A percentile compares a stretch with the other conserved stretches of the same genome.
Evolutionary conservation across 2,797 vertebrate species (phyloP).

Genomic region (Eremophila alpestris): DNA sequence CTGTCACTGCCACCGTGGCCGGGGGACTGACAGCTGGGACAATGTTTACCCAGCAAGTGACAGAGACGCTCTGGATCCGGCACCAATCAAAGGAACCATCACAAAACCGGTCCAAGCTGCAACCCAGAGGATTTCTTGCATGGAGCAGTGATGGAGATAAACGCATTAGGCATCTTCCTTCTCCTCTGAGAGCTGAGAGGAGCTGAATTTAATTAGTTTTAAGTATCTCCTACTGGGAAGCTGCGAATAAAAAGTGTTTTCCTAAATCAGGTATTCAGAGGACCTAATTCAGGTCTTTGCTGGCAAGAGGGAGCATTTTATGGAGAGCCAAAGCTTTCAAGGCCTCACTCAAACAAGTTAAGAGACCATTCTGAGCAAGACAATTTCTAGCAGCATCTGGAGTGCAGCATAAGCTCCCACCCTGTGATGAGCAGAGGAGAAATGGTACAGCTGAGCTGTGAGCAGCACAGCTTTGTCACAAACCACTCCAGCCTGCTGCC

Average conservation of each 20-base stretch:
- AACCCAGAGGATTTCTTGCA: neutral
- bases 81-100: neutral
- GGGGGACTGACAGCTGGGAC: neutral
- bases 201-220: conserved; percentile 34
- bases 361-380: neutral
- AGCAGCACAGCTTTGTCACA: neutral
- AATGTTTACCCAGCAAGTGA: neutral
- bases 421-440: neutral
- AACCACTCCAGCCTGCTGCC: neutral
- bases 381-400: neutral
- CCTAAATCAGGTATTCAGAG: neutral
- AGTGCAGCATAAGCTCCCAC: neutral
- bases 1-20: neutral
- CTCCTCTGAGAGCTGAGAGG: neutral
- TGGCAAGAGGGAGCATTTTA: neutral
- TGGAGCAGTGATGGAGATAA: neutral
- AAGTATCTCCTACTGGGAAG: neutral
- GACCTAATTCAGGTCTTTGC: neutral
- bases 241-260: neutral
- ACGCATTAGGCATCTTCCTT: neutral
- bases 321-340: neutral
- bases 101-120: neutral
- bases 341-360: neutral
- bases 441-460: rapidly evolving
- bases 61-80: neutral